phyloP scores from a whole-genome alignment of 2,888 invertebrate species.

The Trachelus stipa region DNA sequence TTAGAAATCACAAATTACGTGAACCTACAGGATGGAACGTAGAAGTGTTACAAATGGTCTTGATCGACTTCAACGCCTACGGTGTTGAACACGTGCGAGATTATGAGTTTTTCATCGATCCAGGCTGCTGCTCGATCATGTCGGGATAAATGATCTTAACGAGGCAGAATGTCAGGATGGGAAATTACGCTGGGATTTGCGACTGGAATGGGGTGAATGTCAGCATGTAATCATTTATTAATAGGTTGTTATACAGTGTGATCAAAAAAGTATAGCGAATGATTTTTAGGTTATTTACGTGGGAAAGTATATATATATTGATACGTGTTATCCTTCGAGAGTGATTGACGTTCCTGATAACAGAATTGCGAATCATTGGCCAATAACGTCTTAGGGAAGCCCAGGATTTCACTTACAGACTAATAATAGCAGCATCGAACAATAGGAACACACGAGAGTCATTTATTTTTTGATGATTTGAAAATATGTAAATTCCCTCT shows the following conservation, averaged over 20 bases:
- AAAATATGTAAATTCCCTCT: background rate
- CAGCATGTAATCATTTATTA: background rate
- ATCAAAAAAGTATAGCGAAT: background rate
- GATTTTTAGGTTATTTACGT: background rate
- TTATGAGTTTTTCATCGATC: background rate
- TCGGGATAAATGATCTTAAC: background rate
- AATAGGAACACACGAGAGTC: slow-evolving; percentile 1
- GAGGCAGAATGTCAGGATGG: background rate
- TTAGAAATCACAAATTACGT: background rate
- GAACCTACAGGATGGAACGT: background rate
- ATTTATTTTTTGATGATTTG: background rate
- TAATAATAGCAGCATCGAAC: slow-evolving; percentile 6
- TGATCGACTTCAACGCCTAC: background rate
- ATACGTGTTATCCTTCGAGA: background rate
- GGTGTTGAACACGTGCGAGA: background rate
- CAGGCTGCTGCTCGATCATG: background rate
- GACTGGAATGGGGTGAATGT: background rate
- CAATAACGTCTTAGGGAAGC: slow-evolving; percentile 19
- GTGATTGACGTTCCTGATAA: background rate
- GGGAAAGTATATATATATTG: background rate
- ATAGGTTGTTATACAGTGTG: background rate
- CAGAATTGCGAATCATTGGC: slow-evolving; percentile 8
- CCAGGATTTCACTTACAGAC: slow-evolving; percentile 4
- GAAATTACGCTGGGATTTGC: background rate
- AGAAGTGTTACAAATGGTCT: background rate